These are phyloP conservation scores for Pterocles gutturalis DNA, from an alignment of 2,113 vertebrate species.

Conservation along the genomic window DNA sequence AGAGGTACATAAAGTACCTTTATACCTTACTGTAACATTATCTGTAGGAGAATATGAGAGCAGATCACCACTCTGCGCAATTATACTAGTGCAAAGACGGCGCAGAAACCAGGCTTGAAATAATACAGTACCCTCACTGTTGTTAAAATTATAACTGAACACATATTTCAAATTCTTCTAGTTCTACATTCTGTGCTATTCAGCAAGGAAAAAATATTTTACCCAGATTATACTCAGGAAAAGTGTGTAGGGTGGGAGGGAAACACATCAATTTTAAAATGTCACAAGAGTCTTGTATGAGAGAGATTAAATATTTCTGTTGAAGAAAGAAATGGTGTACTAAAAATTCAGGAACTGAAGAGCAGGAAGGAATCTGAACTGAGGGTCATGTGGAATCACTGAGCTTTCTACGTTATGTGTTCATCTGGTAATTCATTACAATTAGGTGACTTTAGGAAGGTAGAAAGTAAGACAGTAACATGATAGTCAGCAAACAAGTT, in stretches of 20 bases:
- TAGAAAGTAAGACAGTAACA: slow-evolving; percentile 32
- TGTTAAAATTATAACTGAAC: neutral
- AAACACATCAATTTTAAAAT: slow-evolving; percentile 19
- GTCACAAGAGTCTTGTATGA: neutral
- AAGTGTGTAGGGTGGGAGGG: neutral
- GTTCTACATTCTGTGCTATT: neutral
- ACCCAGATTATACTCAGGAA: neutral
- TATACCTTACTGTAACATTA: neutral
- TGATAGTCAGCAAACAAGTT: slow-evolving; percentile 44
- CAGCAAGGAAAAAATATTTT: neutral
- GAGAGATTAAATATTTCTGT: slow-evolving; percentile 5
- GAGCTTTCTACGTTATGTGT: slow-evolving; percentile 21
- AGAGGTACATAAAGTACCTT: neutral
- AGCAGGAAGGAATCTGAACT: slow-evolving; percentile 24
- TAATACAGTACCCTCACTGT: neutral
- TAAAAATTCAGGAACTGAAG: slow-evolving; percentile 33
- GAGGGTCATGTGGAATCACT: neutral
- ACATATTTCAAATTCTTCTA: neutral
- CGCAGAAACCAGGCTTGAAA: neutral
- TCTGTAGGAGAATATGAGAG: neutral
- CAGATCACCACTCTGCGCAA: neutral
- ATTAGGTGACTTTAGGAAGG: slow-evolving; percentile 53
- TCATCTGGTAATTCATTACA: slow-evolving; percentile 48
- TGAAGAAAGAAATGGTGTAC: slow-evolving; percentile 30
- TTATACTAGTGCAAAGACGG: neutral